These are phyloP conservation scores for Catostylus mosaicus DNA, from an alignment of 30 jellyfish, hydroid and myxozoan species.

Conservation along the genomic window DNA sequence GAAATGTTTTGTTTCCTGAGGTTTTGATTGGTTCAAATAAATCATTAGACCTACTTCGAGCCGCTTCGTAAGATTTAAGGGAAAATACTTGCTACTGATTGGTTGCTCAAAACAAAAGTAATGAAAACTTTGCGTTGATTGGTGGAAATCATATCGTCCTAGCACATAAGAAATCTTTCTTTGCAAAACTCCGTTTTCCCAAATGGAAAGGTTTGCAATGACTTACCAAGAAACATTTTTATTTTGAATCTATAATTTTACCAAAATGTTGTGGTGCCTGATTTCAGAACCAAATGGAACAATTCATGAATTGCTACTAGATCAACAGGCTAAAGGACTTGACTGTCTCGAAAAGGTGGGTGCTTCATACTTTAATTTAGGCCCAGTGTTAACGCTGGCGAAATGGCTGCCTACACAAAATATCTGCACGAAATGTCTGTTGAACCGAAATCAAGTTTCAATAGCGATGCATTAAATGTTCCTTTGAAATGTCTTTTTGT, in stretches of 20 bases:
- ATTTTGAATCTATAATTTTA: background rate
- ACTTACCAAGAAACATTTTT: background rate
- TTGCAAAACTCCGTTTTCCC: background rate
- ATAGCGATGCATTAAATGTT: background rate
- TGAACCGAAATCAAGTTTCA: background rate
- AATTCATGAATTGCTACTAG: slow-evolving; percentile 88
- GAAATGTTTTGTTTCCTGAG: too few relatives aligned
- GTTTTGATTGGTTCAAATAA: background rate
- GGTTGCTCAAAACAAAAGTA: background rate
- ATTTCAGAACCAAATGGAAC: slow-evolving; percentile 96
- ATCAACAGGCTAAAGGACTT: slow-evolving; percentile 80
- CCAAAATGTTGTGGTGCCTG: slow-evolving; percentile 92
- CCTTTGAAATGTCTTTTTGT: background rate
- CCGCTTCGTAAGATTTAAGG: background rate
- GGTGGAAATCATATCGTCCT: slow-evolving; percentile 12
- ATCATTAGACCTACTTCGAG: background rate
- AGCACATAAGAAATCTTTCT: background rate
- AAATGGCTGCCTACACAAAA: background rate
- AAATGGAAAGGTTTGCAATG: background rate
- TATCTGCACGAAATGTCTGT: background rate
- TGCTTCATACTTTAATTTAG: background rate
- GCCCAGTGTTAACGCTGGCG: background rate
- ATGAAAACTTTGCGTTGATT: background rate
- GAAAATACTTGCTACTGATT: background rate
- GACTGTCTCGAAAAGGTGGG: slow-evolving; percentile 92